These are phyloP conservation scores for Eupeodes corollae DNA, from an alignment of 1,140 invertebrate species.

Conservation along the genomic window DNA sequence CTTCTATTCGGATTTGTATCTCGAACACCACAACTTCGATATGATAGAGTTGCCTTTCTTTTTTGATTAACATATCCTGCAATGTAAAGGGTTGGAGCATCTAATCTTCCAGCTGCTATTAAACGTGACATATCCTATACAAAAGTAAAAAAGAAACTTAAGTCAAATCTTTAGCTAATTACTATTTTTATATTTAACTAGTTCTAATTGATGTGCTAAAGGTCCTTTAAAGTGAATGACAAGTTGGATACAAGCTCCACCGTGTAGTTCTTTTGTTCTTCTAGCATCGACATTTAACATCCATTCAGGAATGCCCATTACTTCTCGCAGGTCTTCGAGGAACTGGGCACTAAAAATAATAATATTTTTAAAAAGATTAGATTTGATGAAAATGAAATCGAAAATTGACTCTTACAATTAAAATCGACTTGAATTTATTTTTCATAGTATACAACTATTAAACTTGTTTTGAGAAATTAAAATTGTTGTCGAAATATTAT, in stretches of 20 bases:
- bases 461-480: too few species aligned
- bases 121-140: constrained; percentile 50
- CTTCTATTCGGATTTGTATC: constrained; percentile 55
- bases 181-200: constrained; percentile 40
- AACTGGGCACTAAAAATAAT: constrained; percentile 66
- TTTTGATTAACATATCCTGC: constrained; percentile 62
- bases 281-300: constrained; percentile 75
- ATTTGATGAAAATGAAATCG: background rate
- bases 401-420: too few species aligned
- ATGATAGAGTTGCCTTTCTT: constrained; percentile 55
- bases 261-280: constrained; percentile 63
- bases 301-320: constrained; percentile 82
- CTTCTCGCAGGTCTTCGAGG: constrained; percentile 65
- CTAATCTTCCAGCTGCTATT: constrained; percentile 58
- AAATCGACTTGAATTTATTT: too few species aligned
- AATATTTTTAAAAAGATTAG: constrained; percentile 2
- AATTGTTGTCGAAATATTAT: too few species aligned
- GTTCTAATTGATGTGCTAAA: constrained; percentile 59
- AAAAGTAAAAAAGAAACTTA: background rate
- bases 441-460: too few species aligned
- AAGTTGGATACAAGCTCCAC: constrained; percentile 75
- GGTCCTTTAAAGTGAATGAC: constrained; percentile 79
- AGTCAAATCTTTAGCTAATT: background rate
- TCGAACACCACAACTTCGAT: constrained; percentile 58
- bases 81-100: constrained; percentile 62